Conservation (phyloP, 2,113 vertebrate genomes). For the Corapipo altera region DNA sequence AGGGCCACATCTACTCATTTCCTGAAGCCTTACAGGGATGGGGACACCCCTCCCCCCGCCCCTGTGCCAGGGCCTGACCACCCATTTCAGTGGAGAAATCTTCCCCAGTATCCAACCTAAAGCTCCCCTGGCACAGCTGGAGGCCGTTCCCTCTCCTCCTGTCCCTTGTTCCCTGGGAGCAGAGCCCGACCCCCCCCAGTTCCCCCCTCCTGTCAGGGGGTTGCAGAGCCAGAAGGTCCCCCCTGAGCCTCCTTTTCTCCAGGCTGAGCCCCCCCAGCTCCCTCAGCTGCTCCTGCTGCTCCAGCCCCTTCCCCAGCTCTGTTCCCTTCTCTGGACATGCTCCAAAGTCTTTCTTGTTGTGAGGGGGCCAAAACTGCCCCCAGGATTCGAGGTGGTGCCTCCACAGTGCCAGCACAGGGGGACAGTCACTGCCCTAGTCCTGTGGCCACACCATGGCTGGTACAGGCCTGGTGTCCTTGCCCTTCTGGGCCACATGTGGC, state of each 20-base stretch:
- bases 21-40: background rate
- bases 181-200: background rate
- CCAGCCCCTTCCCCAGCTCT: background rate
- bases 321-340: background rate
- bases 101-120: background rate
- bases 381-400: background rate
- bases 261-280: background rate
- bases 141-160: background rate
- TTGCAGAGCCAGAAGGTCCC: background rate
- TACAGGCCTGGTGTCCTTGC: background rate
- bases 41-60: no score
- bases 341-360: background rate
- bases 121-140: background rate
- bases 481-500: background rate
- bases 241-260: background rate
- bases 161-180: background rate
- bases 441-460: background rate
- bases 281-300: background rate
- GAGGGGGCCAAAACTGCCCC: background rate
- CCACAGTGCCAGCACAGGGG: background rate
- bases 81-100: background rate
- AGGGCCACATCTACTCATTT: background rate
- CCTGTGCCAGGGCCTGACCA: background rate
- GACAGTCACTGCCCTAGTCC: background rate
- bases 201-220: background rate